Evolutionary conservation across 2,113 vertebrate genomes (phyloP).

Genomic region (Acanthochromis polyacanthus): DNA sequence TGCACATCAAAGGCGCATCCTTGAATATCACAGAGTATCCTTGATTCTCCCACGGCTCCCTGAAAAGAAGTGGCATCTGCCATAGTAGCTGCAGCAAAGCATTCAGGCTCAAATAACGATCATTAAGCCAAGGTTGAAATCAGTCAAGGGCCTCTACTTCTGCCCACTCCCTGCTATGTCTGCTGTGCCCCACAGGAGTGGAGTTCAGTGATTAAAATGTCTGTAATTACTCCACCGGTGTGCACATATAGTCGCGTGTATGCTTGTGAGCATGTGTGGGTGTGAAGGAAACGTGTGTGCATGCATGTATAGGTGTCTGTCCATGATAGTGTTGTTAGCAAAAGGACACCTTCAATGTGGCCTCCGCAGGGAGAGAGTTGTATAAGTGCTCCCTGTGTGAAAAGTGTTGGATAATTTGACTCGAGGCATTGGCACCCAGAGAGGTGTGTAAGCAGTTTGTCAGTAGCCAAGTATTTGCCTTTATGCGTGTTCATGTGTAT

Average conservation of each 20-base stretch:
- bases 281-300: conserved; percentile 16
- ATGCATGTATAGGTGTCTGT: conserved; percentile 25
- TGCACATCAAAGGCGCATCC: background rate
- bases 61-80: conserved; percentile 53
- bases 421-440: conserved; percentile 57
- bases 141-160: conserved; percentile 69
- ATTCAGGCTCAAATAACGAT: conserved; percentile 64
- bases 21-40: conserved; percentile 1
- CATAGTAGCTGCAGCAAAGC: conserved; percentile 56
- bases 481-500: conserved; percentile 23
- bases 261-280: conserved; percentile 6
- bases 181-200: conserved; percentile 64
- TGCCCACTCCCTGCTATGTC: conserved; percentile 56
- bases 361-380: conserved; percentile 51
- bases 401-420: conserved; percentile 68
- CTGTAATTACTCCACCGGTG: conserved; percentile 72
- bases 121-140: conserved; percentile 82
- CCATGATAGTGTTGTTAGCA: conserved; percentile 53
- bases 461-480: conserved; percentile 50
- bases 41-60: conserved; percentile 26
- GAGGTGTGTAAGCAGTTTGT: conserved; percentile 71
- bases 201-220: conserved; percentile 78
- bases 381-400: conserved; percentile 64
- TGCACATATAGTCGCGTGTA: conserved; percentile 21
- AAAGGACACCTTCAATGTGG: conserved; percentile 74